These are phyloP conservation scores for Lepidurus apus DNA, from an alignment of 1,140 invertebrate species.

Conservation along the genomic window DNA sequence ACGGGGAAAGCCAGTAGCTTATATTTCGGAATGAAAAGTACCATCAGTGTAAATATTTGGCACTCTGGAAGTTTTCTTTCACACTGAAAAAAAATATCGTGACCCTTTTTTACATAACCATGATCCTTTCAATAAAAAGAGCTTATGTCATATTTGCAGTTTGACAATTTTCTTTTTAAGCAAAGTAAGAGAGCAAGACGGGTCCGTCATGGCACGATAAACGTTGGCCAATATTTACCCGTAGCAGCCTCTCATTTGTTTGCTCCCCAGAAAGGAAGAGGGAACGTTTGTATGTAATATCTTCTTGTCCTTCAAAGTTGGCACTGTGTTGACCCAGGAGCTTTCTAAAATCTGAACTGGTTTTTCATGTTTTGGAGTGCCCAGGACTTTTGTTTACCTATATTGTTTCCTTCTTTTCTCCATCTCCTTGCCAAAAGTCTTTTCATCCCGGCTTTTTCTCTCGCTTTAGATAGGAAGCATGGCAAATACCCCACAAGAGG, in stretches of 20 bases:
- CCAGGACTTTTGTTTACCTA: not conserved
- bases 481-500: not conserved
- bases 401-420: not conserved
- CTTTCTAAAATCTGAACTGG: slow-evolving; percentile 2
- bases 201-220: too few species aligned
- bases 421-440: not conserved
- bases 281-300: not conserved
- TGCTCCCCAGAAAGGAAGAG: not conserved
- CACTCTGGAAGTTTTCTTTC: too few species aligned
- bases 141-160: too few species aligned
- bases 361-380: not conserved
- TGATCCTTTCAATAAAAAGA: too few species aligned
- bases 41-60: too few species aligned
- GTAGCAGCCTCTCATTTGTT: not conserved
- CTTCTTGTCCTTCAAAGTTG: not conserved
- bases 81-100: too few species aligned
- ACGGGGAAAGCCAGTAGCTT: too few species aligned
- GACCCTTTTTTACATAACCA: too few species aligned
- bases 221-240: too few species aligned
- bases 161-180: too few species aligned
- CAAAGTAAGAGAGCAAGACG: too few species aligned
- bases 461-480: not conserved
- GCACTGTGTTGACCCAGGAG: not conserved
- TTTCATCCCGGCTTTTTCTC: not conserved
- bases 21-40: too few species aligned